Percentiles rank a stretch among this genome's conserved stretches.
phyloP scores from a whole-genome alignment of 2,113 vertebrate genomes.

The Xiphophorus couchianus region DNA sequence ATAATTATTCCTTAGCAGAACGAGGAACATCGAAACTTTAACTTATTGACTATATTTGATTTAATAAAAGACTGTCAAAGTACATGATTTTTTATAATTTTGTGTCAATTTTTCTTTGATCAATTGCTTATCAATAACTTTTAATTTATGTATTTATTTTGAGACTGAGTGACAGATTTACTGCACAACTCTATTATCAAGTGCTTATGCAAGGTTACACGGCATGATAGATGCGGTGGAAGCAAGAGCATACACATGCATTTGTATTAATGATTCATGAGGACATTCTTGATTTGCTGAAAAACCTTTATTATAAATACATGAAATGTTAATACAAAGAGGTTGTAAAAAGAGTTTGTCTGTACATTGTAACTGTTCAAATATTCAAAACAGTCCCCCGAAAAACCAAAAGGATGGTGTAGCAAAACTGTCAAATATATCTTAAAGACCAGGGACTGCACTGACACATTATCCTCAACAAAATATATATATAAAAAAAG shows the following conservation, averaged over 20 bases:
- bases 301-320: slow-evolving; percentile 85
- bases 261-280: slow-evolving; percentile 81
- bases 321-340: slow-evolving; percentile 77
- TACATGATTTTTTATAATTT: not conserved
- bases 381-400: slow-evolving; percentile 50
- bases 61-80: not conserved
- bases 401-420: slow-evolving; percentile 41
- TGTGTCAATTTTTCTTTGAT: not conserved
- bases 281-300: slow-evolving; percentile 75
- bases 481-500: slow-evolving; percentile 29
- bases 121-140: slow-evolving; percentile 2
- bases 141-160: too few species aligned
- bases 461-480: slow-evolving; percentile 46
- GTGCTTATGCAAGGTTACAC: not conserved
- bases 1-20: slow-evolving; percentile 5
- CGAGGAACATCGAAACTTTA: not conserved
- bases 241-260: slow-evolving; percentile 61
- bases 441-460: slow-evolving; percentile 37
- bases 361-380: slow-evolving; percentile 60
- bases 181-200: not conserved
- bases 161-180: not conserved
- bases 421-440: slow-evolving; percentile 50
- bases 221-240: slow-evolving; percentile 30
- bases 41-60: slow-evolving; percentile 1
- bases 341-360: slow-evolving; percentile 49